These are phyloP conservation scores for Piprites chloris DNA, from an alignment of 2,113 vertebrate genomes.

Conservation along the genomic window DNA sequence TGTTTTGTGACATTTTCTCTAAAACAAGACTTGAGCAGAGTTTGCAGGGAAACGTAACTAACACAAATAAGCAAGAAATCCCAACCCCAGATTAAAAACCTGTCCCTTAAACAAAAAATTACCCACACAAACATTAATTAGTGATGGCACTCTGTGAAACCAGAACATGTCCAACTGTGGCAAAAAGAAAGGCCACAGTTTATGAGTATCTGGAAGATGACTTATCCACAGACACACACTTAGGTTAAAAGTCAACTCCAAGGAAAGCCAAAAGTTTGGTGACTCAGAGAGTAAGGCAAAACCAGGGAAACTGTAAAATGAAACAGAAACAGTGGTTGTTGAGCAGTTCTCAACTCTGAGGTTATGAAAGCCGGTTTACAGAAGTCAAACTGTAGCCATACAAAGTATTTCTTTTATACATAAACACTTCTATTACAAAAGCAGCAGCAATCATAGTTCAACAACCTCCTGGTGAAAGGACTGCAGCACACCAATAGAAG, in stretches of 20 bases:
- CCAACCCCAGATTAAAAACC: background rate
- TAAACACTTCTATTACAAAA: background rate
- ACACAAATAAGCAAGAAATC: background rate
- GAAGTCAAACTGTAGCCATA: background rate
- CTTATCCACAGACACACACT: too few species aligned
- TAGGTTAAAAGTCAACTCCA: background rate
- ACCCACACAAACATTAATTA: background rate
- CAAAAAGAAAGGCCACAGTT: background rate
- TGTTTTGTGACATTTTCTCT: slow-evolving; percentile 8
- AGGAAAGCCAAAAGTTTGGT: background rate
- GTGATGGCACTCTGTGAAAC: background rate
- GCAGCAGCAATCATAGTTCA: background rate
- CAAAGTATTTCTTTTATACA: background rate
- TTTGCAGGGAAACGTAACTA: background rate
- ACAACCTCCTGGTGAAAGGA: background rate
- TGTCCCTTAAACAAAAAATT: background rate
- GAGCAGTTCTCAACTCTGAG: too few species aligned
- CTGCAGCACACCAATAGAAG: background rate
- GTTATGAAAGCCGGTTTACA: background rate
- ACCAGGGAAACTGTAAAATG: background rate
- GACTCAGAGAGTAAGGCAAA: background rate
- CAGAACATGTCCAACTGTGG: background rate
- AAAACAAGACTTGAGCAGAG: background rate
- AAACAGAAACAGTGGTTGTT: background rate
- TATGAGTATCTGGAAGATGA: background rate